Percentiles rank a stretch among this genome's conserved stretches.
Evolutionary conservation across 2,888 invertebrate species (phyloP).

Genomic region (Coenonympha glycerion): DNA sequence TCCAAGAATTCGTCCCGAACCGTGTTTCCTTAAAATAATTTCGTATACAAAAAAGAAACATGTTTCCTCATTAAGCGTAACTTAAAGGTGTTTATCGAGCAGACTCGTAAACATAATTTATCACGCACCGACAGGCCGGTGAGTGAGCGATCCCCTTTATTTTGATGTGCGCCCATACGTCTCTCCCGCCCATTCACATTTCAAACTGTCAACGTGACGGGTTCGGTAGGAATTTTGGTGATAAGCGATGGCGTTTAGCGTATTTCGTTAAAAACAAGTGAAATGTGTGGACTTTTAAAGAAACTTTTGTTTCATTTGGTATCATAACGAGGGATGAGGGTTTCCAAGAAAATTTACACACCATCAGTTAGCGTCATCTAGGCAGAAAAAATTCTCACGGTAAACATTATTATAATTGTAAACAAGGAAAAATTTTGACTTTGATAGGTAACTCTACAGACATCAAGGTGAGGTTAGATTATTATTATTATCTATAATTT

Average conservation of each 20-base stretch:
- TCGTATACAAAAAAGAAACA: constrained; percentile 5
- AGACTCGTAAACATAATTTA: constrained; percentile 32
- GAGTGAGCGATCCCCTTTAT: constrained; percentile 33
- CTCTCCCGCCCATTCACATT: constrained; percentile 34
- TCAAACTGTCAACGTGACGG: constrained; percentile 35
- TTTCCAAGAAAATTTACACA: too few relatives aligned
- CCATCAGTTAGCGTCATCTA: too few relatives aligned
- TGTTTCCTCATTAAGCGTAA: constrained; percentile 22
- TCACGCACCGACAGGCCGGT: constrained; percentile 30
- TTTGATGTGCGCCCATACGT: constrained; percentile 32
- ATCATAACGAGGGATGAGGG: too few relatives aligned
- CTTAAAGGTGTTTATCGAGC: constrained; percentile 29
- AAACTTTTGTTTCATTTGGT: too few relatives aligned
- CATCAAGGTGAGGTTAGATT: too few relatives aligned
- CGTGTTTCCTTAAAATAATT: neutral
- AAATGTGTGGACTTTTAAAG: too few relatives aligned
- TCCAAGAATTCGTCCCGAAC: neutral
- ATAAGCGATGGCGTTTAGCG: constrained; percentile 17
- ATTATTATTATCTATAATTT: too few relatives aligned
- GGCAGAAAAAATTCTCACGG: too few relatives aligned
- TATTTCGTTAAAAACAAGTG: neutral
- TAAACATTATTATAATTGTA: too few relatives aligned
- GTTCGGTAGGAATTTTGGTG: constrained; percentile 11
- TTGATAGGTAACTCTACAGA: too few relatives aligned
- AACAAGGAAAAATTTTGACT: too few relatives aligned